These are phyloP conservation scores for Rosalia funebris DNA, from an alignment of 2,888 invertebrate species.

Conservation along the genomic window DNA sequence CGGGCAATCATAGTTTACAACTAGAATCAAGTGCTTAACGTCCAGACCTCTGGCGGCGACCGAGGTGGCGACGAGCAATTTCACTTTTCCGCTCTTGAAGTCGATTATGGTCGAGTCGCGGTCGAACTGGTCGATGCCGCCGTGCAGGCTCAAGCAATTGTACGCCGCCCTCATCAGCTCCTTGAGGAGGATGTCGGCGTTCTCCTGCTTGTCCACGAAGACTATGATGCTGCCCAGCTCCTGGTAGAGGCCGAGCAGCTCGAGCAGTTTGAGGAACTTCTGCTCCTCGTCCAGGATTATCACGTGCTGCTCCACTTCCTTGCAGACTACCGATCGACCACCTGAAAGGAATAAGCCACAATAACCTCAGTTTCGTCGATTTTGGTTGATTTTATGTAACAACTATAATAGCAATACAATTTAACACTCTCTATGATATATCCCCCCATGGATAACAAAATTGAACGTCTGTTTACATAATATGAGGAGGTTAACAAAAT, in stretches of 20 bases:
- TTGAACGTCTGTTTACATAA: too few species aligned
- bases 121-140: conserved; percentile 99
- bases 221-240: conserved; percentile 94
- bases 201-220: conserved; percentile 98
- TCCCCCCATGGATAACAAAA: too few species aligned
- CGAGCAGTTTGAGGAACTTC: conserved; percentile 96
- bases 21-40: conserved; percentile 96
- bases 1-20: conserved; percentile 98
- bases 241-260: conserved; percentile 95
- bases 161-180: conserved; percentile 97
- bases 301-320: conserved; percentile 96
- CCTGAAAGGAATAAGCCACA: conserved; percentile 19
- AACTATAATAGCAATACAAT: too few species aligned
- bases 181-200: conserved; percentile 91
- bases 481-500: too few species aligned
- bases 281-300: conserved; percentile 95
- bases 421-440: too few species aligned
- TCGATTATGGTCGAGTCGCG: conserved; percentile 97
- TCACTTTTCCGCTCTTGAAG: conserved; percentile 90
- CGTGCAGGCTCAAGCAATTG: conserved; percentile 96
- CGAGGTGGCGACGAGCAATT: conserved; percentile 94
- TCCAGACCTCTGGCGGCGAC: conserved; percentile 99
- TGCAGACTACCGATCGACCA: conserved; percentile 95
- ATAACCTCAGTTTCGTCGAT: too few species aligned
- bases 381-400: too few species aligned